Conservation (phyloP, 2,113 vertebrate species). For the Osmerus mordax region DNA sequence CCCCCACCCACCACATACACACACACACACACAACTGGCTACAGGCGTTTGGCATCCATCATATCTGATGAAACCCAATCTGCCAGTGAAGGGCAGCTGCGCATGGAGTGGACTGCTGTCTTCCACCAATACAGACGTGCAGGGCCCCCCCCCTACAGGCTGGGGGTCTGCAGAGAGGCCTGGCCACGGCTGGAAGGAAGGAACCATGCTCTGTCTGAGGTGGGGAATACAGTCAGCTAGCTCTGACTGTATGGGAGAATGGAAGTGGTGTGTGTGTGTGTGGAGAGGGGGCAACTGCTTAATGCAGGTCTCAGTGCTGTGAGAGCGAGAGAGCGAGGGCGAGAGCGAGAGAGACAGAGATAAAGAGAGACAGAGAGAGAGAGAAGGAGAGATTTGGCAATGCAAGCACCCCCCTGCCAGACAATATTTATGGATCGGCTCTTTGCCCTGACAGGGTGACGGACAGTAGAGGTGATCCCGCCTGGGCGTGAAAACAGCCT, state of each 20-base stretch:
- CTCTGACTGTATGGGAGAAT: background rate
- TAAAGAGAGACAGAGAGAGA: background rate
- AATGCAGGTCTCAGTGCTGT: background rate
- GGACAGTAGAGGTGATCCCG: slow-evolving; percentile 63
- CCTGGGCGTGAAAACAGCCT: slow-evolving; percentile 55
- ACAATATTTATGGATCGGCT: slow-evolving; percentile 55
- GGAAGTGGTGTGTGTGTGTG: background rate
- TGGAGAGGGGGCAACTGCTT: background rate
- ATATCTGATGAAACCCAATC: slow-evolving; percentile 85
- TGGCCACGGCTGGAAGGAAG: background rate
- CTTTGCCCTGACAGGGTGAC: slow-evolving; percentile 57
- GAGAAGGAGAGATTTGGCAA: background rate
- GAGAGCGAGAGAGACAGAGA: background rate
- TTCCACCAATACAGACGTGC: background rate
- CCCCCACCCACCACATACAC: slow-evolving; percentile 60
- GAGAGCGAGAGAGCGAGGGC: background rate
- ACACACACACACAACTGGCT: slow-evolving; percentile 84
- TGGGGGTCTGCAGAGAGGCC: background rate
- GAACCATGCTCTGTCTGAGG: background rate
- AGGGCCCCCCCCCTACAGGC: background rate
- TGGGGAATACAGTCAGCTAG: no score
- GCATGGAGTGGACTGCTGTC: slow-evolving; percentile 40
- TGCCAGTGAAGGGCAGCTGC: slow-evolving; percentile 85
- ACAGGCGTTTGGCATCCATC: slow-evolving; percentile 86
- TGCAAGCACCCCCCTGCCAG: slow-evolving; percentile 25